Conservation (phyloP, 2,113 vertebrate species). For the Albula goreensis region DNA sequence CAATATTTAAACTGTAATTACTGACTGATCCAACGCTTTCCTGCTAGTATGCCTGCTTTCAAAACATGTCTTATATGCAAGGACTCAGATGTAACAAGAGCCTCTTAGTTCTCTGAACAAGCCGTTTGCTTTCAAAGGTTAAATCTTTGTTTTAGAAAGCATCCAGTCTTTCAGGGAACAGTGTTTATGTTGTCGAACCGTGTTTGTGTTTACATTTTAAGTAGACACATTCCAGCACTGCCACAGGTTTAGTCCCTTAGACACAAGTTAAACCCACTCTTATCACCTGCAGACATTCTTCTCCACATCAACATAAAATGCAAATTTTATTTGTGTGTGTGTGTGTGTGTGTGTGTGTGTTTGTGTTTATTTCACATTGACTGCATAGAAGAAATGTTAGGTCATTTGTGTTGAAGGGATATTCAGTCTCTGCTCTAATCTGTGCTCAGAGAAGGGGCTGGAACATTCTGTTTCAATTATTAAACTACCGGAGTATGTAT, state of each 20-base stretch:
- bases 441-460: slow-evolving; percentile 42
- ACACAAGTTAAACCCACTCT: slow-evolving; percentile 42
- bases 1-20: slow-evolving; percentile 9
- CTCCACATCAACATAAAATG: slow-evolving; percentile 63
- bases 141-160: slow-evolving; percentile 37
- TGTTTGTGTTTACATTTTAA: not conserved
- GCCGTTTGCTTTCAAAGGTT: not conserved
- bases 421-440: slow-evolving; percentile 48
- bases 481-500: too few relatives aligned
- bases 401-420: slow-evolving; percentile 50
- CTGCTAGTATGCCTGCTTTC: not conserved
- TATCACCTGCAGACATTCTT: slow-evolving; percentile 68
- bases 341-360: slow-evolving; percentile 48
- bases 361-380: slow-evolving; percentile 64
- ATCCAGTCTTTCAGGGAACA: not conserved
- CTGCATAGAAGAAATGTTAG: slow-evolving; percentile 54
- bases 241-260: not conserved
- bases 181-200: not conserved
- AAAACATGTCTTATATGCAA: slow-evolving; percentile 2
- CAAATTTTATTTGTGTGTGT: slow-evolving; percentile 38
- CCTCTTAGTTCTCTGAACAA: not conserved
- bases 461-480: slow-evolving; percentile 48
- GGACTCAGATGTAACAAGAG: not conserved
- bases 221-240: not conserved
- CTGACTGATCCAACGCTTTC: not conserved